Evolutionary conservation across 1,140 invertebrate genomes (phyloP).

Genomic region (Sitodiplosis mosellana): DNA sequence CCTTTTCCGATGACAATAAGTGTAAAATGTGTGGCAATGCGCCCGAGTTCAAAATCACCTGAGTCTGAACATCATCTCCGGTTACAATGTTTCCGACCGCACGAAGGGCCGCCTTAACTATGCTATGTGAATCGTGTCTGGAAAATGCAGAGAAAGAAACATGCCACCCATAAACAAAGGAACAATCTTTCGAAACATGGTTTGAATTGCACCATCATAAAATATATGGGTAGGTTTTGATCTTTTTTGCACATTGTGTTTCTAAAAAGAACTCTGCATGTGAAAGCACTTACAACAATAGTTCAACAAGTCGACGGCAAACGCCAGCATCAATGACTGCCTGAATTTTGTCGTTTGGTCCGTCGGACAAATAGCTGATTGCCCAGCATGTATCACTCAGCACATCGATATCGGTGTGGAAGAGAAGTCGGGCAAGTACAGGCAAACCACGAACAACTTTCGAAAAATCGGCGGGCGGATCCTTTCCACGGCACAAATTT

Average conservation of each 20-base stretch:
- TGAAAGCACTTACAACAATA: conserved; percentile 55
- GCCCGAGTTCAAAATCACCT: conserved; percentile 80
- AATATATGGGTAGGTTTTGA: too few species aligned
- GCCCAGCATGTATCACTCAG: conserved; percentile 93
- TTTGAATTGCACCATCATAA: too few species aligned
- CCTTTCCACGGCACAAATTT: conserved; percentile 92
- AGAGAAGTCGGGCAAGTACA: conserved; percentile 69
- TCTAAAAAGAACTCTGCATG: too few species aligned
- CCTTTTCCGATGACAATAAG: conserved; percentile 59
- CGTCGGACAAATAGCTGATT: conserved; percentile 83
- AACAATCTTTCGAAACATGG: too few species aligned
- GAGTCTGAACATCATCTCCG: conserved; percentile 92
- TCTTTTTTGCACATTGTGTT: too few species aligned
- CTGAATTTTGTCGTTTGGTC: conserved; percentile 96
- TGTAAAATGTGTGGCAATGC: conserved; percentile 72
- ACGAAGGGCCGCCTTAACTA: conserved; percentile 85
- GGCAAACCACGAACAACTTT: conserved; percentile 72
- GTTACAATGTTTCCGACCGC: conserved; percentile 97
- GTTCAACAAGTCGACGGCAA: conserved; percentile 80
- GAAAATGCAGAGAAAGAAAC: too few species aligned
- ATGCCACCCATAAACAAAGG: conserved; percentile 3
- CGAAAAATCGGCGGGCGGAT: conserved; percentile 82
- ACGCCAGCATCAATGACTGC: conserved; percentile 94
- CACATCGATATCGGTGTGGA: conserved; percentile 80
- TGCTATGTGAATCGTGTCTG: conserved; percentile 74